Evolutionary conservation across 64 coral and sea anemone species (phyloP), one percentile per base, ranked within the genome.

Genomic region (Dendrophyllia cribrosa): DNA sequence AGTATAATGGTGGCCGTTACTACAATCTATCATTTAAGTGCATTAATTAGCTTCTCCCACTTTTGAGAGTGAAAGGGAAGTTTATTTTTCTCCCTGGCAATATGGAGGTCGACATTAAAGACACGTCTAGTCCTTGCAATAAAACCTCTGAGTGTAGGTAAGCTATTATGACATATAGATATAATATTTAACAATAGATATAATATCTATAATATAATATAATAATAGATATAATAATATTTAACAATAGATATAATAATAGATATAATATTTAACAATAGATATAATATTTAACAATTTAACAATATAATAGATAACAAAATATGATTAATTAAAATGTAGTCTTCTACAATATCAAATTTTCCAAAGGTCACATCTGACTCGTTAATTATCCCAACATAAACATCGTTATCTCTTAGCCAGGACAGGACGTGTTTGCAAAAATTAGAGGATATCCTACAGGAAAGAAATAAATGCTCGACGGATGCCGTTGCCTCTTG

Each of bases 61-160:
- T 65, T 65, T 65, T 65, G 62, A 65, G 17, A 65, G 17, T 65
- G 62, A 65, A 65, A 65, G 17, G n/a, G 62, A 65, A 65, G 62
- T 65, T 65, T 65, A 65, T 65, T 65, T 65, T 65, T 65, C 62
- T 65, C 62, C n/a, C 62, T 65, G 62, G 62, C 62, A 20, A 65
- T 65, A 65, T 65, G 62, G 62, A 65, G 11, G 13, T 65, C 62
- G 17, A 65, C 1, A 65, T 65, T 65, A 6, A 65, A 65, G 62
- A 65, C 62, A 20, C 62, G 15, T 65, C 62, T 65, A 19, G 34
- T 20, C 62, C 62, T 65, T 19, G 20, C 62, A 65, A 65, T 65
- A 65, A 65, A 65, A 0, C 62, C 62, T 20, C n/a, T n/a, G 17
- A 65, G 16, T 65, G 62, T 19, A 0, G 62, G 62, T 65, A 65